Evolutionary conservation across 2,888 invertebrate genomes (phyloP), one percentile per base, ranked within the genome.

Genomic region (Aquatica leii): DNA sequence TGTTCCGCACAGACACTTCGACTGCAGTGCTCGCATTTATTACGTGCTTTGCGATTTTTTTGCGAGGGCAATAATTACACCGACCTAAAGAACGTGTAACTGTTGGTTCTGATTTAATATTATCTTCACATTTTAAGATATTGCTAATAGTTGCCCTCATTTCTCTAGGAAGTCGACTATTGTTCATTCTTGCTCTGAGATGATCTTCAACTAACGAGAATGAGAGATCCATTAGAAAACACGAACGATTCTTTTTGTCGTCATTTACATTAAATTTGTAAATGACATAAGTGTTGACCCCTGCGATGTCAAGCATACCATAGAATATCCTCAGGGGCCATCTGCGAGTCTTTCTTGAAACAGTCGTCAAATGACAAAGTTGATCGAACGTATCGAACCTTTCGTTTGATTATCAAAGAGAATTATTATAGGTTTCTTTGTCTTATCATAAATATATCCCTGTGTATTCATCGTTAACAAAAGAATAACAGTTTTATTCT

Each of bases 401-500:
- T 53, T 40, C n/a, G 40, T 34, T 18, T 18, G 17, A 40, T 37
- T 40, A 24, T 40, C 15, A 20, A 40, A 40, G n/a, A 15, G n/a
- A 14, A 40, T 53, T 14, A 53, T 53, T 53, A 37, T 20, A 17
- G 21, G 24, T 12, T 51, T 51, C 21, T 18, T 53, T 24, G 41
- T 18, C 15, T 51, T 15, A 34, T 53, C 34, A 11, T 15, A 20
- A 53, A 24, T 20, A 4, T 24, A 21, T n/a, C 12, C 12, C 14
- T 53, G 20, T n/a, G 20, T 53, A 12, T 17, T 37, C 8, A 24
- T n/a, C 21, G 40, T 53, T 9, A 14, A 34, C 21, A 24, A 24
- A 3, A 31, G 8, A 12, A 50, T 9, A 24, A 50, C 50, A 50
- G 24, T n/a, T 50, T n/a, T 24, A 14, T 14, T 34, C 17, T 31